A percentile compares a stretch with the other conserved stretches of the same genome.
Evolutionary conservation across 2,113 vertebrate genomes (phyloP).

Genomic region (Argyrosomus japonicus): DNA sequence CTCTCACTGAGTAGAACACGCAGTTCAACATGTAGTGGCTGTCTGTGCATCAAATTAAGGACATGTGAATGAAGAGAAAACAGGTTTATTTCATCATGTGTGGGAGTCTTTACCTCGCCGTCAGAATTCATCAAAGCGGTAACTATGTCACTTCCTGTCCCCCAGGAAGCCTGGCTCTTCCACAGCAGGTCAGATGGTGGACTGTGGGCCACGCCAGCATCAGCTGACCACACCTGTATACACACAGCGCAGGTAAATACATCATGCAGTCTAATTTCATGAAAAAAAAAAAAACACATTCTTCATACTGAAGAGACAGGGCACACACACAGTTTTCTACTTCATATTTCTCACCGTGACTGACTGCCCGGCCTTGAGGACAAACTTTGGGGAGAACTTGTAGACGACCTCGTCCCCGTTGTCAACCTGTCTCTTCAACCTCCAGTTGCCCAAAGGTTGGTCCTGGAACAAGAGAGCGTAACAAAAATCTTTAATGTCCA

Average conservation of each 20-base stretch:
- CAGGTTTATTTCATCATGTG: not conserved
- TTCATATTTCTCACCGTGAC: conserved; percentile 88
- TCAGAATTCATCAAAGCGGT: conserved; percentile 88
- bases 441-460: conserved; percentile 95
- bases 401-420: conserved; percentile 90
- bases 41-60: not conserved
- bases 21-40: not conserved
- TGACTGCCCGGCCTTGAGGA: conserved; percentile 93
- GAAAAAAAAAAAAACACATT: too few species aligned
- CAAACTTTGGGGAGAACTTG: conserved; percentile 96
- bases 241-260: not conserved
- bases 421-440: conserved; percentile 90
- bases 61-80: not conserved
- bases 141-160: conserved; percentile 86
- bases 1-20: not conserved
- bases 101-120: conserved; percentile 86
- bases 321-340: not conserved
- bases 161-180: conserved; percentile 95
- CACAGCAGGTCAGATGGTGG: conserved; percentile 94
- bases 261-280: too few species aligned
- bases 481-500: too few species aligned
- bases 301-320: not conserved
- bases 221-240: conserved; percentile 92
- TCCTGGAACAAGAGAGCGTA: conserved; percentile 83
- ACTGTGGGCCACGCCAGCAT: conserved; percentile 90